Evolutionary conservation across 2,797 vertebrate genomes (phyloP).

Genomic region (Bryconaethiops microstoma): DNA sequence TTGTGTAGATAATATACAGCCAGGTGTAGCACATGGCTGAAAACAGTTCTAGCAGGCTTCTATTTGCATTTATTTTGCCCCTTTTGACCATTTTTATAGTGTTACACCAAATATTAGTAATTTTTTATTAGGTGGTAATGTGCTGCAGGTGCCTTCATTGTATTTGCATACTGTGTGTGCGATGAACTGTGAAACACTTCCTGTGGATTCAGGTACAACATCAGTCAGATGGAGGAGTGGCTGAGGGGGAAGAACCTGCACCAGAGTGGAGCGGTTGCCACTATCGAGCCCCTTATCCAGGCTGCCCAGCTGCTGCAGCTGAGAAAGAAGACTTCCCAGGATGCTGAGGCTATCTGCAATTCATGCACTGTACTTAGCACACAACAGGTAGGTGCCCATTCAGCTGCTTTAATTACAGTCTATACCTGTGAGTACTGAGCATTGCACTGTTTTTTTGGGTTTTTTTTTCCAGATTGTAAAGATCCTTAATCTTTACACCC

Average conservation of each 20-base stretch:
- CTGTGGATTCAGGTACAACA: conserved; percentile 85
- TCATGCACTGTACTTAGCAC: conserved; percentile 83
- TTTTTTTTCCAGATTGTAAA: conserved; percentile 87
- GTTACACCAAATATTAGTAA: too few relatives aligned
- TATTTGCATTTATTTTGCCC: too few relatives aligned
- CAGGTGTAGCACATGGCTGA: too few relatives aligned
- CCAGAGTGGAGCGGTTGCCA: conserved; percentile 81
- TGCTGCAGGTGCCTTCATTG: too few relatives aligned
- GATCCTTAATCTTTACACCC: conserved; percentile 96
- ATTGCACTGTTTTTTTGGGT: background rate
- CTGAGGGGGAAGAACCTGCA: conserved; percentile 86
- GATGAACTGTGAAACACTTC: background rate
- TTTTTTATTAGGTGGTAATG: too few relatives aligned
- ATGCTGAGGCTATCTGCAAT: conserved; percentile 91
- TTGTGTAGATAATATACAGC: too few relatives aligned
- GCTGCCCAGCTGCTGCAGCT: conserved; percentile 94
- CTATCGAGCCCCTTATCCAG: conserved; percentile 91
- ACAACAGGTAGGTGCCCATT: conserved; percentile 76
- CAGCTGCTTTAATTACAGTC: background rate
- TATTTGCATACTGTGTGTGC: too few relatives aligned
- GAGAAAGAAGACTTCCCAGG: conserved; percentile 92
- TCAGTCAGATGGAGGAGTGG: conserved; percentile 96
- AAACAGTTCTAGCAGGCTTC: too few relatives aligned
- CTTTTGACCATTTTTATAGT: too few relatives aligned
- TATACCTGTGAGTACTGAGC: background rate